phyloP scores from a whole-genome alignment of 2,113 vertebrate genomes.

The Neolamprologus devosi region DNA sequence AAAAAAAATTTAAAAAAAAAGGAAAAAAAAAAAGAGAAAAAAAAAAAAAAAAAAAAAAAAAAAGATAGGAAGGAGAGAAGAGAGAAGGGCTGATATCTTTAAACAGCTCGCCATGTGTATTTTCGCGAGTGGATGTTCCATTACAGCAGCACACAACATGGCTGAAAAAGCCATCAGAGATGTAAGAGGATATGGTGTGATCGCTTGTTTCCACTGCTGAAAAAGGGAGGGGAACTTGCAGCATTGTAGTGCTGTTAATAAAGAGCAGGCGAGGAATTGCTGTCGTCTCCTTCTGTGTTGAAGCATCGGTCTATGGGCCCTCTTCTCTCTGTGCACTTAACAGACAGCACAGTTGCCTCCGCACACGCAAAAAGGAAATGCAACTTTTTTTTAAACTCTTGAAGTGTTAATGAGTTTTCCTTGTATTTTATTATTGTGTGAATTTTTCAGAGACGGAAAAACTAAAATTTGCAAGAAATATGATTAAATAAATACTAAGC shows the following conservation, averaged over 20 bases:
- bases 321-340: not conserved
- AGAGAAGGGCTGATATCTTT: slow-evolving; percentile 37
- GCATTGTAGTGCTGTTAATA: slow-evolving; percentile 23
- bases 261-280: not conserved
- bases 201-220: slow-evolving; percentile 63
- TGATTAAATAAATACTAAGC: not conserved
- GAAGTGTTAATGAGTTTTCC: not conserved
- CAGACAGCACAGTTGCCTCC: not conserved
- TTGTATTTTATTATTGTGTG: not conserved
- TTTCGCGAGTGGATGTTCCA: slow-evolving; percentile 52
- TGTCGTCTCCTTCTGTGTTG: not conserved
- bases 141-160: slow-evolving; percentile 53
- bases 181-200: slow-evolving; percentile 59
- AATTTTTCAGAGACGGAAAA: not conserved
- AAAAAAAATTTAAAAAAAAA: too few relatives aligned
- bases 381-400: not conserved
- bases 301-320: not conserved
- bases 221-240: slow-evolving; percentile 33
- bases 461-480: not conserved
- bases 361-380: not conserved
- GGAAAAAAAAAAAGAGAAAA: not conserved
- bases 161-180: slow-evolving; percentile 60
- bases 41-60: not conserved
- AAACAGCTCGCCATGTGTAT: slow-evolving; percentile 46
- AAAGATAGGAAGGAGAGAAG: not conserved